Percentiles rank a stretch among this genome's conserved stretches.
phyloP scores from a whole-genome alignment of 2,113 vertebrate species.

The Poeciliopsis prolifica region DNA sequence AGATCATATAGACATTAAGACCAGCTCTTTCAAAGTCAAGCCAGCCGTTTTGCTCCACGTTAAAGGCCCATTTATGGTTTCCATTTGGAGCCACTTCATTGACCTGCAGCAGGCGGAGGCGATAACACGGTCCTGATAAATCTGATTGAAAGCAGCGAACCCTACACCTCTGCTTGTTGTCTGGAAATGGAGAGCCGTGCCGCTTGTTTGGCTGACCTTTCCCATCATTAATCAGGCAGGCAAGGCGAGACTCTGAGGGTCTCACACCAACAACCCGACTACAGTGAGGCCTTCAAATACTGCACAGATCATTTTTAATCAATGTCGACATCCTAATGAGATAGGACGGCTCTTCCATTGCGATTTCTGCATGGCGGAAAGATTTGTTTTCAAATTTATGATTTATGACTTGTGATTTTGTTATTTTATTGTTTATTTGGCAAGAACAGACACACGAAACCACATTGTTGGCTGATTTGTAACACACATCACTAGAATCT shows the following conservation, averaged over 20 bases:
- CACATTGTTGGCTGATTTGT: too few relatives aligned
- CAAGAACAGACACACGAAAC: too few relatives aligned
- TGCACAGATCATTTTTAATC: slow-evolving; percentile 59
- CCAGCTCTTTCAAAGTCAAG: slow-evolving; percentile 20
- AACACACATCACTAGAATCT: too few relatives aligned
- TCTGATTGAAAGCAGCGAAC: slow-evolving; percentile 74
- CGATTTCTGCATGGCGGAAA: too few relatives aligned
- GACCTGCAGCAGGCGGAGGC: slow-evolving; percentile 26
- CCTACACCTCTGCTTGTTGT: slow-evolving; percentile 66
- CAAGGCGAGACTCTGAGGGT: slow-evolving; percentile 38
- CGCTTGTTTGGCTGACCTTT: slow-evolving; percentile 62
- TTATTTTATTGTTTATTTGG: too few relatives aligned
- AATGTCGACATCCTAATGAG: slow-evolving; percentile 50
- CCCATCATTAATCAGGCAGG: slow-evolving; percentile 65
- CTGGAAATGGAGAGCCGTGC: slow-evolving; percentile 55
- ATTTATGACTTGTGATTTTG: too few relatives aligned
- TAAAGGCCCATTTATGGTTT: slow-evolving; percentile 38
- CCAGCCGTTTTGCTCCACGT: slow-evolving; percentile 17
- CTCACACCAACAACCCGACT: slow-evolving; percentile 54
- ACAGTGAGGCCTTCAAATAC: slow-evolving; percentile 45
- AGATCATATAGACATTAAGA: neutral
- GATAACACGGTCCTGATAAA: slow-evolving; percentile 69
- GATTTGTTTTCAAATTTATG: slow-evolving; percentile 6
- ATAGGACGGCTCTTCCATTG: slow-evolving; percentile 9
- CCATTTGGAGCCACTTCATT: slow-evolving; percentile 4